Conservation (phyloP, 2,888 invertebrate genomes). For the Acleris laterana region DNA sequence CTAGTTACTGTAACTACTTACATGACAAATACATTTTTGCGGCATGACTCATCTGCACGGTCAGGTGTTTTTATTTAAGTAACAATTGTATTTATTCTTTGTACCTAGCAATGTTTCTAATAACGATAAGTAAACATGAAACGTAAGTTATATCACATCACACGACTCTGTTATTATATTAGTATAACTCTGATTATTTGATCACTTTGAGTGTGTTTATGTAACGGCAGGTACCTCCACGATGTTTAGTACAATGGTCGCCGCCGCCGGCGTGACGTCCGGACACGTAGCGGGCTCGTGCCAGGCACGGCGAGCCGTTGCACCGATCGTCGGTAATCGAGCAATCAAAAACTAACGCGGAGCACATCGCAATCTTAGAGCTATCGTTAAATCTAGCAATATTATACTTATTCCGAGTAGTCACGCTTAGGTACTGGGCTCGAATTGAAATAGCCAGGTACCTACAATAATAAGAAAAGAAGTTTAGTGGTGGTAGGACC, state of each 20-base stretch:
- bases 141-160: neutral
- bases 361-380: neutral
- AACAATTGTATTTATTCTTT: conserved; percentile 1
- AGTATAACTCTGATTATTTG: conserved; percentile 14
- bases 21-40: neutral
- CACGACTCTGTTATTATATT: conserved; percentile 26
- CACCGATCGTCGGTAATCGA: conserved; percentile 36
- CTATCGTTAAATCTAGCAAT: too few relatives aligned
- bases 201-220: conserved; percentile 9
- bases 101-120: neutral
- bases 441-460: too few relatives aligned
- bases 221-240: conserved; percentile 4
- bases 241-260: conserved; percentile 2
- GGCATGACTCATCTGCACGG: neutral
- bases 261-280: conserved; percentile 19
- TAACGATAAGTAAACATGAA: too few relatives aligned
- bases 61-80: conserved; percentile 14
- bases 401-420: too few relatives aligned
- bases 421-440: too few relatives aligned
- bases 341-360: conserved; percentile 19
- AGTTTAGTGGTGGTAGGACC: too few relatives aligned
- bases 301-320: conserved; percentile 46
- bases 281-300: conserved; percentile 39
- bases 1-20: too few relatives aligned
- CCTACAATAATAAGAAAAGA: neutral